These are phyloP conservation scores for Entelurus aequoreus DNA, from an alignment of 2,113 vertebrate species.

Conservation along the genomic window DNA sequence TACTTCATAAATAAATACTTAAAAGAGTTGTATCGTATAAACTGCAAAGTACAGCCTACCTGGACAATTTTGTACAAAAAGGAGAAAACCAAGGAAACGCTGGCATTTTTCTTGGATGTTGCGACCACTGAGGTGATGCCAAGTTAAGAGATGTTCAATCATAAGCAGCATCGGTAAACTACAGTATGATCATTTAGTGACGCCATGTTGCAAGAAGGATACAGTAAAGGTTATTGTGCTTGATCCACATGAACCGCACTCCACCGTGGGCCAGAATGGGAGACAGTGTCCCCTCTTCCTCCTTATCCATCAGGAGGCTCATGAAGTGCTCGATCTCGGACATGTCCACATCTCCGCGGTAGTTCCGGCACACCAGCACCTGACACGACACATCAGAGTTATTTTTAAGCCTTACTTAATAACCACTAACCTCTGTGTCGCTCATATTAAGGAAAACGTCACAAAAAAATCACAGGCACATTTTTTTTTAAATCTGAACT, in stretches of 20 bases:
- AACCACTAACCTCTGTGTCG: too few species aligned
- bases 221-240: conserved; percentile 97
- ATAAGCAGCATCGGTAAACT: background rate
- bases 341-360: conserved; percentile 97
- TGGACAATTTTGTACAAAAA: conserved; percentile 98
- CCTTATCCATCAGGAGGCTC: conserved; percentile 97
- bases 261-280: conserved; percentile 93
- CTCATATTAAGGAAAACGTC: too few species aligned
- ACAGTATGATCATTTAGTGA: too few species aligned
- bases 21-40: background rate
- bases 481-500: too few species aligned
- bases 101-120: conserved; percentile 97
- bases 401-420: background rate
- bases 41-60: conserved; percentile 65
- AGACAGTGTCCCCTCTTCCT: conserved; percentile 91
- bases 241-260: conserved; percentile 99
- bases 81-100: conserved; percentile 93
- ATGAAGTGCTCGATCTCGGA: conserved; percentile 98
- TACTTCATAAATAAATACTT: background rate
- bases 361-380: conserved; percentile 97
- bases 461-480: too few species aligned
- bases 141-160: conserved; percentile 62
- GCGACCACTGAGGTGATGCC: conserved; percentile 80
- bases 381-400: conserved; percentile 35
- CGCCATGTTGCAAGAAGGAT: conserved; percentile 70